Evolutionary conservation across 2,888 invertebrate genomes (phyloP), one percentile per base, ranked within the genome.

Genomic region (Frankliniella intonsa): DNA sequence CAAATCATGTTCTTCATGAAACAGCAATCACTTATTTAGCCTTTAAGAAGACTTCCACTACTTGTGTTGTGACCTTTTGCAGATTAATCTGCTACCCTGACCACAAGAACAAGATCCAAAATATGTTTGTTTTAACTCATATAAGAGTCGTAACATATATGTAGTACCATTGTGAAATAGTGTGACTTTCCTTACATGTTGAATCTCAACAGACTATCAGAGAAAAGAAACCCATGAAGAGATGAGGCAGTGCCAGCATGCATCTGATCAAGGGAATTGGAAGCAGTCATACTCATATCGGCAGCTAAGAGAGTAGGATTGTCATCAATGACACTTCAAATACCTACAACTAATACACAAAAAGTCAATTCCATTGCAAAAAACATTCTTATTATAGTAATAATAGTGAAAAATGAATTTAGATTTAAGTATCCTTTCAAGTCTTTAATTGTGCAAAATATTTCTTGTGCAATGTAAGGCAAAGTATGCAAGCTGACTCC

Each of bases 371-470:
- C 69, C 69, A 76, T 76, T 76, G 69, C 69, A 76, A 76, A 55
- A 76, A 76, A 76, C 69, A 25, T 76, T 25, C 69, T 76, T 76
- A 76, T 22, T 76, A 25, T 76, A 76, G 69, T 76, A 25, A 76
- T 25, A 76, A 22, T 76, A 76, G 69, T 76, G 69, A 76, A 76
- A 76, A 76, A 76, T 76, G 69, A 76, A 76, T 76, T 76, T 76
- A 76, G 69, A 76, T 76, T 22, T 76, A 25, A 76, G 25, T 76
- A 76, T 25, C 25, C 17, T 76, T 76, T 76, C 69, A 76, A 76
- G 69, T 76, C 69, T 76, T 76, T 76, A 76, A 76, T 76, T 76
- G 69, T 76, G 69, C 69, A 76, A 76, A 76, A 76, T 76, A 76
- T 76, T 76, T 22, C 12, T 76, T 76, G 69, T 76, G 69, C 69